Base-by-base conservation (phyloP, 2,113 vertebrate genomes). In the Neogale vison region DNA sequence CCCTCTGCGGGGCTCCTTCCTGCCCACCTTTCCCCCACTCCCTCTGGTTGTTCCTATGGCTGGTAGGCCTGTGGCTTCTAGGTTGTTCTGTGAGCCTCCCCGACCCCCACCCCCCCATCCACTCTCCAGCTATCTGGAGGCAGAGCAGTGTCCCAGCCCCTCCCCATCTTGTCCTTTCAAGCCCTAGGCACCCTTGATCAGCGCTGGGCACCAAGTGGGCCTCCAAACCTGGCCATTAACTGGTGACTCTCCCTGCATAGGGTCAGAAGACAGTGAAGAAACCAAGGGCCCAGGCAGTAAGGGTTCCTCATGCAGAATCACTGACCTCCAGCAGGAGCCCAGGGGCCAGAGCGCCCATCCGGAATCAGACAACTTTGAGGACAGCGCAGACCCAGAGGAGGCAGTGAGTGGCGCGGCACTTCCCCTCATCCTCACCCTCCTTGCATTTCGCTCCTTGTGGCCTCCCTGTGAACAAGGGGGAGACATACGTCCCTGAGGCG, bases 301-400 rank as follows among this genome's bases (percentile, higher is more conserved):
- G 67, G 95, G 85, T 2, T 85, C 86, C 0, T 85, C 26, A 0
- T 47, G 85, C 15, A 45, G 81, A 47, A 89, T 6, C 0, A 59
- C 88, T 0, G 96, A 98, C 12, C 3, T 39, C 26, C 94, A 59
- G 10, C 31, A 13, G 82, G 83, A 96, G 8, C 45, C 20, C 1
- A 93, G 93, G 0, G 50, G 13, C 24, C 91, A 71, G 24, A 95
- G 59, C 0, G 1, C 85, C 74, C 71, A 63, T 55, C 6, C 1
- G 24, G 95, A 93, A 45, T 93, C 52, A 0, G 96, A 97, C 52
- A 97, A 98, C 1, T 72, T 86, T 0, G 88, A 98, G 71, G 93
- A 97, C 45, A 95, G 85, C 89, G 96, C 95, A 20, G 98, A 97
- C 90, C 93, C 39, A 0, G 97, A 98, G 89, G 95, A 97, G 71